Conservation (phyloP, 2,113 vertebrate species). For the Salvelinus fontinalis region DNA sequence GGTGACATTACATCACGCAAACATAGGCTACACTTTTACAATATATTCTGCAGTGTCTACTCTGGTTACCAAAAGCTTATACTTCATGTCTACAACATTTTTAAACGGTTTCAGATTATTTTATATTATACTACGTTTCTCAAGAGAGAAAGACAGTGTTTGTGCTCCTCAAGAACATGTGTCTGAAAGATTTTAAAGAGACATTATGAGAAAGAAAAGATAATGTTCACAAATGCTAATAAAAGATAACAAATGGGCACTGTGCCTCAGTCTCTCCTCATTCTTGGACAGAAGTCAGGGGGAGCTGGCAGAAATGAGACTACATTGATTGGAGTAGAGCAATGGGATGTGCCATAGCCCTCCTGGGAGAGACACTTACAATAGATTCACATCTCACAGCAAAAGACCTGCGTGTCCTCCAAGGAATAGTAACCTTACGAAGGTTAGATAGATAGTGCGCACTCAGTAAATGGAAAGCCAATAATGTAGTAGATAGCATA, state of each 20-base stretch:
- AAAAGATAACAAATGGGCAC: slow-evolving; percentile 18
- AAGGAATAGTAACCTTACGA: slow-evolving; percentile 38
- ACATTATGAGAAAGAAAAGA: not conserved
- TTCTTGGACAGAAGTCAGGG: slow-evolving; percentile 14
- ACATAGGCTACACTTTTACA: not conserved
- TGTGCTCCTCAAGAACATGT: not conserved
- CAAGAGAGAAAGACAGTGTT: not conserved
- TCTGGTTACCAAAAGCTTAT: not conserved
- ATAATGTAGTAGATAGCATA: not conserved
- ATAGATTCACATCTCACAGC: slow-evolving; percentile 48
- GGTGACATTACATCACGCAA: not conserved
- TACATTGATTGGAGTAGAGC: slow-evolving; percentile 17
- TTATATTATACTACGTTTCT: slow-evolving; percentile 16
- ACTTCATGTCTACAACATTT: not conserved
- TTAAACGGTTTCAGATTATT: no score
- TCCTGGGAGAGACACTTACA: slow-evolving; percentile 58
- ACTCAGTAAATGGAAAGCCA: slow-evolving; percentile 5
- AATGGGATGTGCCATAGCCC: slow-evolving; percentile 18
- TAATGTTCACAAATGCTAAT: not conserved
- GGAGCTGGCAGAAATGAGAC: not conserved
- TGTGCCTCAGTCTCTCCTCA: slow-evolving; percentile 4
- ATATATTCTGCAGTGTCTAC: no score
- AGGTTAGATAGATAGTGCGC: slow-evolving; percentile 4
- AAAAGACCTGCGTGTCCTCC: slow-evolving; percentile 46
- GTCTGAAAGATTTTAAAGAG: slow-evolving; percentile 2